A percentile compares a stretch with the other conserved stretches of the same genome.
These are phyloP conservation scores for Drosophila fulvimacula DNA, from an alignment of 2,888 invertebrate species.

Conservation along the genomic window DNA sequence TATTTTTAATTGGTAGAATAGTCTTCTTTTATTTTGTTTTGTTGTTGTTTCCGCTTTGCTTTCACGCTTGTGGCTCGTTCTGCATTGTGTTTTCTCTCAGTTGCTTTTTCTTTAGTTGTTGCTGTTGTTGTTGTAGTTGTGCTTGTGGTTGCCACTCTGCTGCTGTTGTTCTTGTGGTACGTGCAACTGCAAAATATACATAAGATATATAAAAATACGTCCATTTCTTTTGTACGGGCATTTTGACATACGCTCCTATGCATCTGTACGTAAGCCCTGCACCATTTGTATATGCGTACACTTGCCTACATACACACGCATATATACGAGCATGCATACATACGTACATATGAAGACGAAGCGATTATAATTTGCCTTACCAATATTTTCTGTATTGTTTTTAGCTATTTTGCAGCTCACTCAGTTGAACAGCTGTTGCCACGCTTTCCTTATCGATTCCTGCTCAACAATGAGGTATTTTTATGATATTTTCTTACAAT, in stretches of 20 bases:
- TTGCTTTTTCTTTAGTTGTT: constrained; percentile 24
- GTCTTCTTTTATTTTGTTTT: constrained; percentile 16
- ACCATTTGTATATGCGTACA: constrained; percentile 30
- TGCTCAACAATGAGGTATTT: not conserved
- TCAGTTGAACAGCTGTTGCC: not conserved
- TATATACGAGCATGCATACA: constrained; percentile 7
- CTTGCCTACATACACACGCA: constrained; percentile 1
- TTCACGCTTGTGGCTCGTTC: constrained; percentile 24
- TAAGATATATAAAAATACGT: constrained; percentile 53
- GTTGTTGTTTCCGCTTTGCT: constrained; percentile 29
- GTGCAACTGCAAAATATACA: constrained; percentile 58
- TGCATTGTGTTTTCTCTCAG: constrained; percentile 53
- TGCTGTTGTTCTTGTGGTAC: constrained; percentile 28
- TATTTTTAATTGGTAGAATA: constrained; percentile 11
- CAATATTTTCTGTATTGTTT: constrained; percentile 46
- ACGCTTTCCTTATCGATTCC: constrained; percentile 16
- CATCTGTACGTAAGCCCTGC: constrained; percentile 15
- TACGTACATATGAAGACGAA: constrained; percentile 41
- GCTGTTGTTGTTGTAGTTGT: constrained; percentile 29
- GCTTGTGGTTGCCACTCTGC: constrained; percentile 25
- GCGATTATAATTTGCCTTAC: constrained; percentile 54
- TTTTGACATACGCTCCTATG: constrained; percentile 13
- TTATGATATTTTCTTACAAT: constrained; percentile 30
- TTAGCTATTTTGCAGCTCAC: constrained; percentile 3
- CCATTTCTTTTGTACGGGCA: constrained; percentile 24